phyloP scores from a whole-genome alignment of 1,140 invertebrate genomes.

The Atopsyche davidsoni region DNA sequence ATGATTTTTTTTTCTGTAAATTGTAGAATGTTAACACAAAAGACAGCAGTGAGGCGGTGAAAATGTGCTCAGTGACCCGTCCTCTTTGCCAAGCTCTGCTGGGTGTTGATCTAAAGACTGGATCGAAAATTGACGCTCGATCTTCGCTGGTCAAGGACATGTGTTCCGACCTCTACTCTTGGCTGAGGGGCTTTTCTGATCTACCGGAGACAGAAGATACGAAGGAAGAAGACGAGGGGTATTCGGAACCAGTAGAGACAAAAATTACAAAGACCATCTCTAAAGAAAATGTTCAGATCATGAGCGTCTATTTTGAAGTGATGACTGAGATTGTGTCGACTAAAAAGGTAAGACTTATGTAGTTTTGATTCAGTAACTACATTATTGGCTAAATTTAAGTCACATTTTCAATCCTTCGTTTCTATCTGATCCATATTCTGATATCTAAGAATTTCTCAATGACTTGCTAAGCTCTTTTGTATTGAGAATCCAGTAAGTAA shows the following conservation, averaged over 20 bases:
- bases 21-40: too few species aligned
- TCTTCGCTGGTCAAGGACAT: slow-evolving; percentile 17
- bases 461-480: background rate
- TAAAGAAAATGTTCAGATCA: slow-evolving; percentile 16
- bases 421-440: background rate
- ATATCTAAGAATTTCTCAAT: background rate
- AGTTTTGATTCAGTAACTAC: background rate
- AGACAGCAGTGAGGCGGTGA: too few species aligned
- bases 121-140: slow-evolving; percentile 20
- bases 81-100: slow-evolving; percentile 20
- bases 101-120: slow-evolving; percentile 12
- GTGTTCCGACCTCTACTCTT: slow-evolving; percentile 18
- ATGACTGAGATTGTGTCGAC: slow-evolving; percentile 22
- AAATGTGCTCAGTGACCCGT: slow-evolving; percentile 12
- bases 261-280: slow-evolving; percentile 2
- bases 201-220: background rate
- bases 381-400: background rate
- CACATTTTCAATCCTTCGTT: background rate
- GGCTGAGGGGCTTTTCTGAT: slow-evolving; percentile 9
- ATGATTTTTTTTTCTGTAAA: too few species aligned
- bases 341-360: slow-evolving; percentile 19
- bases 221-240: slow-evolving; percentile 10
- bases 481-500: background rate
- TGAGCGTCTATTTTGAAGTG: slow-evolving; percentile 17
- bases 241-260: background rate